Conservation (phyloP, 2,797 vertebrate species). For the Masticophis lateralis region DNA sequence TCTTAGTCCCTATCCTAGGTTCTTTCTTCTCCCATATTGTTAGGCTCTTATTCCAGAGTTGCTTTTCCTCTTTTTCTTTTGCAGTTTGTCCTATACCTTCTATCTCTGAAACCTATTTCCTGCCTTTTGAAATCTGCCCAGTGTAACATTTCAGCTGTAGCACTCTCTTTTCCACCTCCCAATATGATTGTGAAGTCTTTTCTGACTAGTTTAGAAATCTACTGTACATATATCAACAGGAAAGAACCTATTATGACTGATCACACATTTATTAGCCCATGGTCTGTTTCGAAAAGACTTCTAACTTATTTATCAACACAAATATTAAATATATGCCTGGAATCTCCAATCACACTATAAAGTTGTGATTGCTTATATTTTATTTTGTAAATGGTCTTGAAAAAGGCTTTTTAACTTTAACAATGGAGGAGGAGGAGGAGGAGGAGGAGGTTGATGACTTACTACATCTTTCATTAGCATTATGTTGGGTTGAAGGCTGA, state of each 20-base stretch:
- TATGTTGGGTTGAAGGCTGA: not conserved
- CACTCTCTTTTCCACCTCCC: not conserved
- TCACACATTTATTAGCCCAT: not conserved
- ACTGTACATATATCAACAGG: not conserved
- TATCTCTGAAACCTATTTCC: not conserved
- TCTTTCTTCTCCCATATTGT: not conserved
- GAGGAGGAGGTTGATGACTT: not conserved
- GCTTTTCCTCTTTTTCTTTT: not conserved
- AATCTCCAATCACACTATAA: not conserved
- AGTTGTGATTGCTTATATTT: not conserved
- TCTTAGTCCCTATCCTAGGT: not conserved
- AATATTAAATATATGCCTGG: not conserved
- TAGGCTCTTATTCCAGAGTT: not conserved
- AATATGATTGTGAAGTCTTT: not conserved
- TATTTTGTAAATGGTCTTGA: not conserved
- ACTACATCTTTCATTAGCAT: not conserved
- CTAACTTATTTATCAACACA: not conserved
- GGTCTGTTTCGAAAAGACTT: not conserved
- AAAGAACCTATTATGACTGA: not conserved
- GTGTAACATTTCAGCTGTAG: not conserved
- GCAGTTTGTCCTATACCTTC: not conserved
- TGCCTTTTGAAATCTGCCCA: not conserved
- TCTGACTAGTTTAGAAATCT: not conserved
- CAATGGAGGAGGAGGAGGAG: not conserved
- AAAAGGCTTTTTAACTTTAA: not conserved